These are phyloP conservation scores for Phocoena sinus DNA, from an alignment of 2,113 vertebrate genomes.

Conservation along the genomic window DNA sequence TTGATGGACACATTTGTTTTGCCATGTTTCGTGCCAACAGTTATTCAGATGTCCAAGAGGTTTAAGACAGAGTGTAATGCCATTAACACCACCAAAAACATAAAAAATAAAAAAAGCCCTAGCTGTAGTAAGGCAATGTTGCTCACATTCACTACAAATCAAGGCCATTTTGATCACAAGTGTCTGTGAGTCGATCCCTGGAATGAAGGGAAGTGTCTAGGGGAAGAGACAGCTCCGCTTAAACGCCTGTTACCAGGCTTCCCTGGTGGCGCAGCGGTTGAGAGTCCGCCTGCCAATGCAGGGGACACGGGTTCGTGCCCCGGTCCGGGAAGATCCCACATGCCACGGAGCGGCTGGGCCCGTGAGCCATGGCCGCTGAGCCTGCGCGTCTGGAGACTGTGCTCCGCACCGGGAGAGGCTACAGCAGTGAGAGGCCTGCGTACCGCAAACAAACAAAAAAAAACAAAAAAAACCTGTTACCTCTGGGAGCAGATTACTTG, in stretches of 20 bases:
- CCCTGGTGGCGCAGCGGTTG: too few species aligned
- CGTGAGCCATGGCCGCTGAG: too few species aligned
- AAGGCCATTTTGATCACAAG: background rate
- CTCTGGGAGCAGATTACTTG: background rate
- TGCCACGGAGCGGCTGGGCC: too few species aligned
- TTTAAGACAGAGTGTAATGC: background rate
- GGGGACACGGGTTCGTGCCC: too few species aligned
- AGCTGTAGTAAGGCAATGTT: background rate
- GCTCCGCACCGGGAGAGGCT: too few species aligned
- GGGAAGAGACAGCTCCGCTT: background rate
- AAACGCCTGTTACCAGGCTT: background rate
- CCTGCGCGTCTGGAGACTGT: too few species aligned
- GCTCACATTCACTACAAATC: background rate
- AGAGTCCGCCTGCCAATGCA: too few species aligned
- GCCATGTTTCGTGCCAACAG: background rate
- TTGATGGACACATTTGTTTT: background rate
- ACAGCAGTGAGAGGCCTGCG: rapidly evolving
- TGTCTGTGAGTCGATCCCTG: background rate
- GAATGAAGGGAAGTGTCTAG: background rate
- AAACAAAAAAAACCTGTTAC: background rate
- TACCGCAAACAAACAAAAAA: too few species aligned
- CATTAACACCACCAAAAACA: background rate
- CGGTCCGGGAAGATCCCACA: too few species aligned
- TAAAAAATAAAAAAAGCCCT: background rate
- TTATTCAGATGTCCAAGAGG: background rate